A percentile compares a stretch with the other conserved stretches of the same genome.
Evolutionary conservation across 2,797 vertebrate genomes (phyloP).

Genomic region (Okamejei kenojei): DNA sequence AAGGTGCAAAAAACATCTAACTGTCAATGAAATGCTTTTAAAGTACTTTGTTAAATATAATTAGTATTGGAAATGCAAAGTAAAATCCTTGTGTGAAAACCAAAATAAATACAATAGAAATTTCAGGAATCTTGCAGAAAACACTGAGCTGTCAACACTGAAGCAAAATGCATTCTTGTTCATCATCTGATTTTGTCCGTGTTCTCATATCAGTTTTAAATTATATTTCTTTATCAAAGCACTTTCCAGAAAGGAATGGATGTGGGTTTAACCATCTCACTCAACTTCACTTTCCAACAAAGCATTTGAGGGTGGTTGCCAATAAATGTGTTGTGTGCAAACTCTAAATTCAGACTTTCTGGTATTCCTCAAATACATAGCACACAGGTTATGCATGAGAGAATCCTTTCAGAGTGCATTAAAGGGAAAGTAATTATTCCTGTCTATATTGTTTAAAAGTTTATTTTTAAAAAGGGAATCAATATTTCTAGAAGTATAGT

Average conservation of each 20-base stretch:
- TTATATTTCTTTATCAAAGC: constrained; percentile 83
- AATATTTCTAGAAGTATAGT: background rate
- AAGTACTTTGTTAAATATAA: background rate
- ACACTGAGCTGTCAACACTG: constrained; percentile 23
- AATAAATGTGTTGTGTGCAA: constrained; percentile 72
- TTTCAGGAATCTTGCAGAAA: constrained; percentile 21
- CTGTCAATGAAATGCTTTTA: background rate
- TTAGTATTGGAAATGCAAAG: background rate
- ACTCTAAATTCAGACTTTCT: background rate
- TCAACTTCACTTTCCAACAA: constrained; percentile 63
- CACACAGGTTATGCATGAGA: background rate
- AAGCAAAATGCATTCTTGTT: constrained; percentile 62
- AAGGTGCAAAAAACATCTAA: background rate
- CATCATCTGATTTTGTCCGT: constrained; percentile 56
- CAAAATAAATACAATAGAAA: background rate
- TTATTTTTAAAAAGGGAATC: background rate
- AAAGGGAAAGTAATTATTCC: background rate
- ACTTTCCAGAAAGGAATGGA: constrained; percentile 89
- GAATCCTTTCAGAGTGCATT: background rate
- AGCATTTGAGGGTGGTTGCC: constrained; percentile 61
- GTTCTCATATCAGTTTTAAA: constrained; percentile 64
- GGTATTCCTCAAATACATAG: background rate
- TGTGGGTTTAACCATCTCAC: constrained; percentile 78
- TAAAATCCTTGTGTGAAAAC: background rate
- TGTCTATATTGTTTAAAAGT: background rate